These are phyloP conservation scores for Pogonomyrmex barbatus DNA, from an alignment of 1,140 invertebrate genomes.

Conservation along the genomic window DNA sequence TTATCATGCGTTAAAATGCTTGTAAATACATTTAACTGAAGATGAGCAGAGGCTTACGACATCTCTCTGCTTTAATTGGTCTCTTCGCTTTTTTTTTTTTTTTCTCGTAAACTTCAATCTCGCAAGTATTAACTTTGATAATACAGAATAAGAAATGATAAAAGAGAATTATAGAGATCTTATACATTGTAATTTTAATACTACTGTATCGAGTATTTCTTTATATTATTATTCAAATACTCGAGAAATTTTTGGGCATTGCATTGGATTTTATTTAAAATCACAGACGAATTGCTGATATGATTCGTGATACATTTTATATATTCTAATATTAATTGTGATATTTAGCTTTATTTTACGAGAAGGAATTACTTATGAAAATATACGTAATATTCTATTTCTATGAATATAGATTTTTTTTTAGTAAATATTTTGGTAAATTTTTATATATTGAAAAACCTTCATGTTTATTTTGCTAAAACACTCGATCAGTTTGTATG, in stretches of 20 bases:
- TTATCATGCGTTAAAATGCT: background rate
- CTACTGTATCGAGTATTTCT: background rate
- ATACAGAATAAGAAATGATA: background rate
- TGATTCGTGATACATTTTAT: background rate
- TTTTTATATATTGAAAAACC: background rate
- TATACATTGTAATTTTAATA: background rate
- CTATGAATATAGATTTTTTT: background rate
- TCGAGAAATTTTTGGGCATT: background rate
- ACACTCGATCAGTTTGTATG: background rate
- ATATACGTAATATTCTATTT: background rate
- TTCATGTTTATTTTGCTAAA: slow-evolving; percentile 13
- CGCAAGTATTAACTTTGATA: background rate
- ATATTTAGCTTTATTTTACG: background rate
- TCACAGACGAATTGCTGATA: background rate
- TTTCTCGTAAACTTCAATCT: background rate
- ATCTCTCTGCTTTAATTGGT: slow-evolving; percentile 13
- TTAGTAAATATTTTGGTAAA: background rate
- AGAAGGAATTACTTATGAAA: background rate
- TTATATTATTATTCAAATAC: background rate
- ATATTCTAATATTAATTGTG: background rate
- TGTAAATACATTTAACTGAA: background rate
- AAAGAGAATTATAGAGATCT: background rate
- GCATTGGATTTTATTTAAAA: background rate
- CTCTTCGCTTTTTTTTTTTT: background rate
- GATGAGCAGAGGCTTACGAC: background rate